Conservation (phyloP, 2,888 invertebrate genomes). For the Drosophila bunnanda region DNA sequence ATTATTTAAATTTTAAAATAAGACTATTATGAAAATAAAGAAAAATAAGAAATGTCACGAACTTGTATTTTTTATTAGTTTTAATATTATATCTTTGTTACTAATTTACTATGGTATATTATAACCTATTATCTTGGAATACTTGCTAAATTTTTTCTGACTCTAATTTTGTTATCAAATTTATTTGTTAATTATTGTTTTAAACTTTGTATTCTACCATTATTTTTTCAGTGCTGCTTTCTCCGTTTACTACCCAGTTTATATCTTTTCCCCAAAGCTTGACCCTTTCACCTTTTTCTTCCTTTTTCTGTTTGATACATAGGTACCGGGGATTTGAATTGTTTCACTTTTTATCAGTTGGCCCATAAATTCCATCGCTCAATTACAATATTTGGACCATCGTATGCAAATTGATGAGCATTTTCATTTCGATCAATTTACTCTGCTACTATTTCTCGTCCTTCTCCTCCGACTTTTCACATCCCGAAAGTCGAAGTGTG, state of each 20-base stretch:
- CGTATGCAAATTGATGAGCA: conserved; percentile 74
- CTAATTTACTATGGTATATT: no score
- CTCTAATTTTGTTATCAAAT: no score
- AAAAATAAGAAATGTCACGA: accelerated
- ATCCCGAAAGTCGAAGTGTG: conserved; percentile 15
- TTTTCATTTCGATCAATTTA: conserved; percentile 77
- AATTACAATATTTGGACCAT: conserved; percentile 58
- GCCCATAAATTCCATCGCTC: conserved; percentile 70
- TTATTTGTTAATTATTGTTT: not conserved
- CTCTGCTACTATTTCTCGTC: conserved; percentile 45
- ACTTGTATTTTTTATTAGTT: not conserved
- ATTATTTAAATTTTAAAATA: not conserved
- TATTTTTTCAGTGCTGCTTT: not conserved
- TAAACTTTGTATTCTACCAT: not conserved
- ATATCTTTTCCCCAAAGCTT: conserved; percentile 16
- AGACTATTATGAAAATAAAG: not conserved
- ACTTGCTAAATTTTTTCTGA: not conserved
- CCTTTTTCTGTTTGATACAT: not conserved
- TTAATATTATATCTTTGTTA: not conserved
- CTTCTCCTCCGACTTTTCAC: not conserved
- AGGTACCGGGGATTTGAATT: conserved; percentile 20
- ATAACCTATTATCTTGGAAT: not conserved
- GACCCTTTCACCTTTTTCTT: conserved; percentile 16
- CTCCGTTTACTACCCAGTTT: not conserved
- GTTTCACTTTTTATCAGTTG: conserved; percentile 36